Percentiles rank a stretch among this genome's conserved stretches.
Evolutionary conservation across 2,888 invertebrate species (phyloP).

Genomic region (Slavum lentiscoides): DNA sequence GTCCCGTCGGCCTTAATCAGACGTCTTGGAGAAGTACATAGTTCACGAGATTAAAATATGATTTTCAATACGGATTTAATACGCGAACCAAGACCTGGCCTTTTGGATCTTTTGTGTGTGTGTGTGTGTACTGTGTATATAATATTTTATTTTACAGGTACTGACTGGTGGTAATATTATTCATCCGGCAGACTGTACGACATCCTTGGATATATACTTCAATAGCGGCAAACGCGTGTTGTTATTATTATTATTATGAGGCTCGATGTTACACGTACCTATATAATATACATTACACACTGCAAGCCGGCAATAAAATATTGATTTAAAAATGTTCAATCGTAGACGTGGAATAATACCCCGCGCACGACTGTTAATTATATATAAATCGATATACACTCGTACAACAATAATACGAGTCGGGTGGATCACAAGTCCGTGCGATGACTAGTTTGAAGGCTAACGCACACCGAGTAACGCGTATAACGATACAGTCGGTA

Average conservation of each 20-base stretch:
- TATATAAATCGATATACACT: not conserved
- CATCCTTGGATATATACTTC: not conserved
- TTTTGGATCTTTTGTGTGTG: too few species aligned
- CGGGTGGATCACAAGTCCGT: not conserved
- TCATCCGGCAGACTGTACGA: not conserved
- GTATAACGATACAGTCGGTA: too few species aligned
- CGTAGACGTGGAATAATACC: not conserved
- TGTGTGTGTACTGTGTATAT: too few species aligned
- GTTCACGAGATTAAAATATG: too few species aligned
- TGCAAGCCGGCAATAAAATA: not conserved
- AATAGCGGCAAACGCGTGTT: not conserved
- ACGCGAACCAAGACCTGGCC: too few species aligned
- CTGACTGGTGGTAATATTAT: too few species aligned
- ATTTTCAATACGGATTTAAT: too few species aligned
- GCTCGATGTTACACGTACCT: not conserved
- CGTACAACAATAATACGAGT: not conserved
- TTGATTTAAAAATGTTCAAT: not conserved
- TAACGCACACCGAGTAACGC: not conserved
- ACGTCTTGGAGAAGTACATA: too few species aligned
- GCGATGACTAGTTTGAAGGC: slow-evolving; percentile 3
- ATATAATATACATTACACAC: not conserved
- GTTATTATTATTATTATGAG: not conserved
- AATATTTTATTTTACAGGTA: too few species aligned
- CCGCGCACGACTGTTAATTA: not conserved
- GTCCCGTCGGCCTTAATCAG: too few species aligned